A percentile compares a stretch with the other conserved stretches of the same genome.
These are phyloP conservation scores for Eilema sororculum DNA, from an alignment of 2,888 invertebrate species.

Conservation along the genomic window DNA sequence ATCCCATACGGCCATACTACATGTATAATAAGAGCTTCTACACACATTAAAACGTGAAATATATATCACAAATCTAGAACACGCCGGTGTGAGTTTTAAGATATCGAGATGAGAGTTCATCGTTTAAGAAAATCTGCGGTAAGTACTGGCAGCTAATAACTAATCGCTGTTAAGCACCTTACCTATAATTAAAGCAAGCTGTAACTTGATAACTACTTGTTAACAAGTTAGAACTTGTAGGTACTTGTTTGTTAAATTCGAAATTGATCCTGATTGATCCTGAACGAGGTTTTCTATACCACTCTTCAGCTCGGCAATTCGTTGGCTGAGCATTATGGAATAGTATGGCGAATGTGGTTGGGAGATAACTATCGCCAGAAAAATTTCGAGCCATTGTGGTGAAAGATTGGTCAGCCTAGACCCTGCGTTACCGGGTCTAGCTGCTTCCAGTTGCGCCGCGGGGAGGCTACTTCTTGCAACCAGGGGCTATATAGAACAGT, in stretches of 20 bases:
- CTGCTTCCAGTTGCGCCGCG: too few relatives aligned
- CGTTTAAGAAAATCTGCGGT: not conserved
- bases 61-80: not conserved
- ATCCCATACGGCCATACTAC: not conserved
- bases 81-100: not conserved
- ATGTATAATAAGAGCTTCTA: not conserved
- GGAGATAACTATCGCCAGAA: too few relatives aligned
- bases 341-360: too few relatives aligned
- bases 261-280: not conserved
- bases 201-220: not conserved
- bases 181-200: conserved; percentile 1
- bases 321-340: too few relatives aligned
- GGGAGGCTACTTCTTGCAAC: too few relatives aligned
- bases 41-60: not conserved
- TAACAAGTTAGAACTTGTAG: not conserved
- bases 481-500: too few relatives aligned
- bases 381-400: too few relatives aligned
- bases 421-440: too few relatives aligned
- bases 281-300: too few relatives aligned
- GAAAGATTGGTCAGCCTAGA: too few relatives aligned
- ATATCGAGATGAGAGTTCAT: not conserved
- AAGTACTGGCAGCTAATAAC: too few relatives aligned
- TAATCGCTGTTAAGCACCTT: not conserved
- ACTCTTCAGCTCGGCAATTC: too few relatives aligned
- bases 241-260: not conserved